phyloP scores from a whole-genome alignment of 2,113 vertebrate genomes.

The Macroglossus sobrinus region DNA sequence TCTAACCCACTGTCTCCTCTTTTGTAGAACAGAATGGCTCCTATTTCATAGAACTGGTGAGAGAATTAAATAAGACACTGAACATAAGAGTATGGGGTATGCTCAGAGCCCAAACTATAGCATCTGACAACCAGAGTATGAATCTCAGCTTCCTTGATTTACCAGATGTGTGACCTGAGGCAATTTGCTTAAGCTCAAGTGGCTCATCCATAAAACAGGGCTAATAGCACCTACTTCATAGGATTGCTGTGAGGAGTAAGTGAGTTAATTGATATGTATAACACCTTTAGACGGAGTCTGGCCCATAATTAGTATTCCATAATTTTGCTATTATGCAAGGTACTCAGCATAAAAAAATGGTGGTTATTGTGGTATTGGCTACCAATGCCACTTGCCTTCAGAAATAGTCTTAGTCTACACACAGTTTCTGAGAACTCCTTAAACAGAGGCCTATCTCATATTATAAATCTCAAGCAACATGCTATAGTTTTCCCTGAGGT shows the following conservation, averaged over 20 bases:
- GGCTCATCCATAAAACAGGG: not conserved
- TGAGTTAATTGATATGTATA: not conserved
- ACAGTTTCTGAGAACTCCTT: not conserved
- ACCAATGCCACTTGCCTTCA: not conserved
- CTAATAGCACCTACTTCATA: not conserved
- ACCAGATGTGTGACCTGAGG: not conserved
- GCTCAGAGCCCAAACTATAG: not conserved
- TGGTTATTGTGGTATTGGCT: not conserved
- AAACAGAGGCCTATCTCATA: not conserved
- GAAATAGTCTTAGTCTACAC: not conserved
- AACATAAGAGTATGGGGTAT: not conserved
- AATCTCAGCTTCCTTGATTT: not conserved
- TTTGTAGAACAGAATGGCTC: not conserved
- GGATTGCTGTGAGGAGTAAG: not conserved
- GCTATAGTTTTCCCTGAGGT: not conserved
- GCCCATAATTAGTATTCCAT: not conserved
- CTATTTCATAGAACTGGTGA: not conserved
- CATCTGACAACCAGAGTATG: not conserved
- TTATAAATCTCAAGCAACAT: not conserved
- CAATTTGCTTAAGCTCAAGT: not conserved
- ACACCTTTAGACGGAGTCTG: not conserved
- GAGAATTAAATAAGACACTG: not conserved
- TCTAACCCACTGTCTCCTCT: not conserved
- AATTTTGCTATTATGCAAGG: not conserved
- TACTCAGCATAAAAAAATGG: not conserved